These are phyloP conservation scores for Alentia gelatinosa DNA, from an alignment of 2,888 invertebrate species.

Conservation along the genomic window DNA sequence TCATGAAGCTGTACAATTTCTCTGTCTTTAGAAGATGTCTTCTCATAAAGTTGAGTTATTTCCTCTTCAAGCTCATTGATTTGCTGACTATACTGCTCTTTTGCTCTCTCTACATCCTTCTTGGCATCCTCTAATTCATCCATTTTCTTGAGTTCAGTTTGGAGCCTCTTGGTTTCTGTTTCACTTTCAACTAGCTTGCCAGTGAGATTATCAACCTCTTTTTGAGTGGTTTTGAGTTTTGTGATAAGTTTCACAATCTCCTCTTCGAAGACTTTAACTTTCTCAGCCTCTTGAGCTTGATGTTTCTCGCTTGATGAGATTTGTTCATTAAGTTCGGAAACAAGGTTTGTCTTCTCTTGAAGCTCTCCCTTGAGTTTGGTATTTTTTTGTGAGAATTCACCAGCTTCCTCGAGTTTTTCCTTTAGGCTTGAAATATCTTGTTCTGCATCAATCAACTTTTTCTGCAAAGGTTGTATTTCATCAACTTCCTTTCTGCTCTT, in stretches of 20 bases:
- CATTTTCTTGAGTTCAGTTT: constrained; percentile 5
- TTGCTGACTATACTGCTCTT: constrained; percentile 40
- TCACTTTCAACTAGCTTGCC: constrained; percentile 14
- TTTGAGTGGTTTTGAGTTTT: constrained; percentile 45
- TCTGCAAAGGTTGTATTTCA: not conserved
- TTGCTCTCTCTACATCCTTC: constrained; percentile 46
- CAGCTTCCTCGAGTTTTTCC: not conserved
- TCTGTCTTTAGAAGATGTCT: not conserved
- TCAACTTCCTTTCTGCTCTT: not conserved
- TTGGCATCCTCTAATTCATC: constrained; percentile 15
- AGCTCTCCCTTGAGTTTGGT: constrained; percentile 41
- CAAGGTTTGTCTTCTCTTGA: constrained; percentile 66
- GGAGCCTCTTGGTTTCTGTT: constrained; percentile 25
- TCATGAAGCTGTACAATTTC: constrained; percentile 23
- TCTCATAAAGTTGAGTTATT: constrained; percentile 30
- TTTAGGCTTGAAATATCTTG: not conserved
- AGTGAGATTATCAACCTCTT: constrained; percentile 50
- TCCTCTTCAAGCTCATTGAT: constrained; percentile 36
- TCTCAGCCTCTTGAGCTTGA: constrained; percentile 20
- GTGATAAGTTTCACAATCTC: constrained; percentile 62
- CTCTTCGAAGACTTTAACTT: constrained; percentile 60
- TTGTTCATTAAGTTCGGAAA: constrained; percentile 61
- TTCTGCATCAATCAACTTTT: not conserved
- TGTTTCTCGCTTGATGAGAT: constrained; percentile 48
- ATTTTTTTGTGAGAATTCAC: not conserved